These are phyloP conservation scores for Eonycteris spelaea DNA, from an alignment of 2,113 vertebrate species.

Conservation along the genomic window DNA sequence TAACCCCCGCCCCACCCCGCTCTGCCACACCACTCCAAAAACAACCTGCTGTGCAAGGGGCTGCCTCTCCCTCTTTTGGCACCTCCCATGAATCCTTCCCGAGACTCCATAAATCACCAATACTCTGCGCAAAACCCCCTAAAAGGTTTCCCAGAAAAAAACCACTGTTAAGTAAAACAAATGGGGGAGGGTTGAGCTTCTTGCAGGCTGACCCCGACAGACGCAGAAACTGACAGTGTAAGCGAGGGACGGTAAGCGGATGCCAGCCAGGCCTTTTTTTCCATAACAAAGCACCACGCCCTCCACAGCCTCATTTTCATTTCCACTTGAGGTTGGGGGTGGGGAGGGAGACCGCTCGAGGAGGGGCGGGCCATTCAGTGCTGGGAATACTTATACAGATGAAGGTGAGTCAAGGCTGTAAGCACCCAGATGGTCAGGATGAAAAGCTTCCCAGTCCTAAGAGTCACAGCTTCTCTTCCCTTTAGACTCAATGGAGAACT, in stretches of 20 bases:
- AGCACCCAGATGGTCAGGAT: neutral
- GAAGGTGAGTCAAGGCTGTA: neutral
- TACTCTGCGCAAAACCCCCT: neutral
- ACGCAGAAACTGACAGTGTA: neutral
- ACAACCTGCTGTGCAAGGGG: neutral
- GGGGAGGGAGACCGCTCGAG: neutral
- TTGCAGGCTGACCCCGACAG: neutral
- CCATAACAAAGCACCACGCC: neutral
- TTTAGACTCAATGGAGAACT: neutral
- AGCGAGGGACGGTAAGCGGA: neutral
- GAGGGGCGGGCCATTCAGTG: accelerated
- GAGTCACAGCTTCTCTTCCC: neutral
- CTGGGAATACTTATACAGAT: neutral
- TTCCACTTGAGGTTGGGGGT: neutral
- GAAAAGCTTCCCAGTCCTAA: neutral
- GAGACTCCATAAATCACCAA: neutral
- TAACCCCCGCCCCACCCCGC: neutral
- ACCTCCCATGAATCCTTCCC: neutral
- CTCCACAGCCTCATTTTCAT: neutral
- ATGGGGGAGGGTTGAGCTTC: neutral
- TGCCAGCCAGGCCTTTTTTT: neutral
- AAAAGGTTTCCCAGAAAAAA: neutral
- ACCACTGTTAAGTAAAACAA: neutral
- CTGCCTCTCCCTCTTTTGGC: neutral
- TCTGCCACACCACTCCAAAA: neutral